These are phyloP conservation scores for Tachina grossa DNA, from an alignment of 2,888 invertebrate species.

Conservation along the genomic window DNA sequence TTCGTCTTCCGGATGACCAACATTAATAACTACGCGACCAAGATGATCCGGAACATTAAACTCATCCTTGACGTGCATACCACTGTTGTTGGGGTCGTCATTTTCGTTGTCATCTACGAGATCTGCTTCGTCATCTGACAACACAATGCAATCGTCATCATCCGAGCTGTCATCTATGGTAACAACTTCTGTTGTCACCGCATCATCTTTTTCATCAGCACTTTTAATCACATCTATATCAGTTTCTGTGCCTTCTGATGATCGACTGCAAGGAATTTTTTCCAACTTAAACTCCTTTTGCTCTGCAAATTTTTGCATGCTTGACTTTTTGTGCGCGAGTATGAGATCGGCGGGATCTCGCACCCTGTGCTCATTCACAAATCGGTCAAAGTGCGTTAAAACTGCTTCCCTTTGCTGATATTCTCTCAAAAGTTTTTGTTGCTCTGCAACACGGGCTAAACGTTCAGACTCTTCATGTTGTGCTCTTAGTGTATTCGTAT, in stretches of 20 bases:
- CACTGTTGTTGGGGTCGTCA: conserved; percentile 95
- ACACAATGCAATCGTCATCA: conserved; percentile 93
- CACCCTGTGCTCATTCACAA: conserved; percentile 66
- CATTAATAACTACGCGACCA: conserved; percentile 95
- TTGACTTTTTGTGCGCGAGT: conserved; percentile 33
- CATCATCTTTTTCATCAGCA: conserved; percentile 45
- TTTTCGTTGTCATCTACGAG: conserved; percentile 90
- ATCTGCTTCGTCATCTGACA: conserved; percentile 89
- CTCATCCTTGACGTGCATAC: conserved; percentile 95
- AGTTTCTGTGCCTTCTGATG: conserved; percentile 9
- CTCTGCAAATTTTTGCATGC: conserved; percentile 8
- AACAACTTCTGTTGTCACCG: conserved; percentile 83
- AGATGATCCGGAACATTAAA: conserved; percentile 95
- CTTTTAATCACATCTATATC: conserved; percentile 38
- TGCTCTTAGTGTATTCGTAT: conserved; percentile 95
- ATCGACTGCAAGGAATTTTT: not conserved
- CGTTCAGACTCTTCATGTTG: conserved; percentile 96
- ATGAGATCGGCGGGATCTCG: conserved; percentile 62
- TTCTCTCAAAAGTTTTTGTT: conserved; percentile 91
- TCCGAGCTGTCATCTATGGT: conserved; percentile 90
- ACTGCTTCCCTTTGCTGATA: conserved; percentile 91
- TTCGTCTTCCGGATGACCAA: conserved; percentile 95
- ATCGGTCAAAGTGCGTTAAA: conserved; percentile 83
- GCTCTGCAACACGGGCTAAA: conserved; percentile 91
- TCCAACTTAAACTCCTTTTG: conserved; percentile 19